phyloP scores from a whole-genome alignment of 2,113 vertebrate genomes.

The Spea multiplicata region DNA sequence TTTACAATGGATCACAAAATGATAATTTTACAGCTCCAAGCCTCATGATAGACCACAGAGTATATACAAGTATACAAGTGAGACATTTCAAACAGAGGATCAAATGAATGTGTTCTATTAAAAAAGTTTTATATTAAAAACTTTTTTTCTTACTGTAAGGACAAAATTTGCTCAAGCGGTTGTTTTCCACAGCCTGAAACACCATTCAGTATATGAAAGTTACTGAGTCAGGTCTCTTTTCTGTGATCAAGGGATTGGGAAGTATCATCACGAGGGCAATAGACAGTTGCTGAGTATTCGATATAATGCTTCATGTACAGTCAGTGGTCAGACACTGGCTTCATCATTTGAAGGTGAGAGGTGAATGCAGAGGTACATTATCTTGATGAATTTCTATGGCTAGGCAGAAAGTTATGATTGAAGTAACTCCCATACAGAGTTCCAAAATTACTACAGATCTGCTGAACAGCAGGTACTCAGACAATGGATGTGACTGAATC shows the following conservation, averaged over 20 bases:
- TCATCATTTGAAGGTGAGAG: conserved; percentile 4
- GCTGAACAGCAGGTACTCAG: conserved; percentile 12
- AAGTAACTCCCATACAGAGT: not conserved
- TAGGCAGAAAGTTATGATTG: conserved; percentile 23
- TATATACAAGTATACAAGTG: too few relatives aligned
- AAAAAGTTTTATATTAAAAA: too few relatives aligned
- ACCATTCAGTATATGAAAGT: not conserved
- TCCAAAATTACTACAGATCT: conserved; percentile 24
- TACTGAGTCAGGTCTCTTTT: conserved; percentile 4
- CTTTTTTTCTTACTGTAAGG: not conserved
- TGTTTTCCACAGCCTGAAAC: not conserved
- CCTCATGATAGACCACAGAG: too few relatives aligned
- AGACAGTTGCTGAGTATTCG: conserved; percentile 19
- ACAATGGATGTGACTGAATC: not conserved
- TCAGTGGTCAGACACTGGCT: conserved; percentile 11
- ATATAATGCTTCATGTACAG: conserved; percentile 3
- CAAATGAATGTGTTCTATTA: too few relatives aligned
- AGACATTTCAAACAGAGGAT: too few relatives aligned
- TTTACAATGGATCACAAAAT: too few relatives aligned
- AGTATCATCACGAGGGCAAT: conserved; percentile 13
- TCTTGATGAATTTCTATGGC: conserved; percentile 30
- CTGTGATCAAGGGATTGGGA: not conserved
- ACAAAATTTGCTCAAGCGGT: not conserved
- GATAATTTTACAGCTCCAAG: too few relatives aligned
- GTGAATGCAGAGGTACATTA: conserved; percentile 27